A percentile compares a stretch with the other conserved stretches of the same genome.
These are phyloP conservation scores for Astreopora myriophthalma DNA, from an alignment of 64 coral and sea anemone genomes.

Conservation along the genomic window DNA sequence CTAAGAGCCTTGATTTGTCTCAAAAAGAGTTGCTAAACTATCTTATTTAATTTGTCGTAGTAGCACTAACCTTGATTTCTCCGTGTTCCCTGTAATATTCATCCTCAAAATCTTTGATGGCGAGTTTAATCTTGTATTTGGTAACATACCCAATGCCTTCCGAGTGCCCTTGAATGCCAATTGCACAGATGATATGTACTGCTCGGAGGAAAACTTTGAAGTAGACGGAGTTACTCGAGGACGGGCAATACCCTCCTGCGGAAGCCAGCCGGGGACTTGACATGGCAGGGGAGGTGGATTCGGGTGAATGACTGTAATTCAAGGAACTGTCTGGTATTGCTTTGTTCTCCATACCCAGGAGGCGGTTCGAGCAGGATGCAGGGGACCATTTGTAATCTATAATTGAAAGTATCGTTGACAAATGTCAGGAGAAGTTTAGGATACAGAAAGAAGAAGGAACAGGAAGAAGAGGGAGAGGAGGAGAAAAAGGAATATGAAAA, in stretches of 20 bases:
- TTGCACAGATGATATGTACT: slow-evolving; percentile 2
- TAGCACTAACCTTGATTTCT: not conserved
- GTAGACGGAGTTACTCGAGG: not conserved
- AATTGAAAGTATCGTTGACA: not conserved
- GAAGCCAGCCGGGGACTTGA: not conserved
- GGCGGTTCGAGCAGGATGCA: not conserved
- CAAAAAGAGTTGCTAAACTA: not conserved
- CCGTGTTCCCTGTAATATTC: slow-evolving; percentile 26
- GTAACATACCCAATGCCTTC: not conserved
- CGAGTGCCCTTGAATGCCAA: not conserved
- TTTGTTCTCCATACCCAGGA: slow-evolving; percentile 10
- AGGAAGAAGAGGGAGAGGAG: not conserved
- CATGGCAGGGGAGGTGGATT: not conserved
- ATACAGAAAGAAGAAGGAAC: not conserved
- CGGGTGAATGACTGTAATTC: not conserved
- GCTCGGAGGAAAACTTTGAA: not conserved
- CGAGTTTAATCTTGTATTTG: not conserved
- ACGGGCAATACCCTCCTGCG: not conserved
- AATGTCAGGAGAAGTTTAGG: not conserved
- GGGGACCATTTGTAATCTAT: not conserved
- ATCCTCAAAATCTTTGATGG: not conserved
- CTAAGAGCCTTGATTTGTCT: not conserved
- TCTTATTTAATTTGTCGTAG: not conserved
- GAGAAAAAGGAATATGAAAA: not conserved
- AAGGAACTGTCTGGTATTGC: not conserved